These are phyloP conservation scores for Saguinus imperator DNA, from an alignment of 2,113 vertebrate species.

Conservation along the genomic window DNA sequence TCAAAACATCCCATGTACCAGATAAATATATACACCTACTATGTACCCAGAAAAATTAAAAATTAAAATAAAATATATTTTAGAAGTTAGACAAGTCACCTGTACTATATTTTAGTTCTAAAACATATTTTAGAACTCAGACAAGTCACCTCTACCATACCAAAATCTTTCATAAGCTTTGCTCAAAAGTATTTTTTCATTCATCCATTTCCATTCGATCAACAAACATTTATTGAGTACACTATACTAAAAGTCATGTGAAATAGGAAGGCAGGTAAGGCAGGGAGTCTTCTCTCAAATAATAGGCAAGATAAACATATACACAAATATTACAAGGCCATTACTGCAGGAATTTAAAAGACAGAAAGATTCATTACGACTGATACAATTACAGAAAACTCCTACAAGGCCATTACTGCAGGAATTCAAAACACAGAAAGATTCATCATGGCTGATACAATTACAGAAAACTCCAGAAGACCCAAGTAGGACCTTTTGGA, in stretches of 20 bases:
- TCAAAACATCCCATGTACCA: no score
- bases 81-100: no score
- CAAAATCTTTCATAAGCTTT: not conserved
- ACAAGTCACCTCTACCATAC: not conserved
- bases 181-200: not conserved
- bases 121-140: no score
- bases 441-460: not conserved
- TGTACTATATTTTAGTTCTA: no score
- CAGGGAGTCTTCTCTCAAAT: not conserved
- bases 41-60: no score
- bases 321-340: not conserved
- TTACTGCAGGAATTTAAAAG: not conserved
- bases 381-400: not conserved
- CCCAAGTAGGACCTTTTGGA: not conserved
- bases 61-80: no score
- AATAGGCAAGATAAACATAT: not conserved
- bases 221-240: not conserved
- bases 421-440: not conserved
- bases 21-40: no score
- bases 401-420: not conserved
- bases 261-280: not conserved
- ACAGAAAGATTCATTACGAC: not conserved
- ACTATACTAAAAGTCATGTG: not conserved
- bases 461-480: not conserved
- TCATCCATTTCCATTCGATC: not conserved